Evolutionary conservation across 2,888 invertebrate genomes (phyloP), one percentile per base, ranked within the genome.

Genomic region (Gasteruption jaculator): DNA sequence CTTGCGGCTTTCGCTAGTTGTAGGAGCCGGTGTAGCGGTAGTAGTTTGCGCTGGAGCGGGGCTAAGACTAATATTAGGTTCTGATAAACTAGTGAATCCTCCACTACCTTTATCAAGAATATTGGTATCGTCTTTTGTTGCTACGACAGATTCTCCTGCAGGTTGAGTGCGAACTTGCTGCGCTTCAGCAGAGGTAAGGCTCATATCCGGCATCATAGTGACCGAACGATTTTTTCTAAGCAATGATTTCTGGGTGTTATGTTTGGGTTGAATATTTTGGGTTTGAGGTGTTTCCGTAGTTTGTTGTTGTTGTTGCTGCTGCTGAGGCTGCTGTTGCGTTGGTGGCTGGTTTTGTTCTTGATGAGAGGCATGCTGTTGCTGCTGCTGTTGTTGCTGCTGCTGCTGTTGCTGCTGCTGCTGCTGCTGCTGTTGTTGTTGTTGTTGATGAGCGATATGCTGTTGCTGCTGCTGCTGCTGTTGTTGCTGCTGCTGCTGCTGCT

Each of bases 151-250:
- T 43, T 68, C 71, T 26, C 67, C 65, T 54, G 65, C 62, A 44
- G 71, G 71, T 36, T 69, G 71, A 29, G 65, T 70, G 32, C 69
- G 61, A 35, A 76, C 75, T 60, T 78, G 78, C 56, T 78, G 78
- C 39, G 74, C 76, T 68, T 79, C 78, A 30, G 77, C 75, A 27
- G 78, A 76, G 48, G 77, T 78, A 47, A 78, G 72, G 53, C 72
- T 73, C 45, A 64, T 68, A 45, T 76, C 76, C 37, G 73, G 71
- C 57, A 74, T 73, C 53, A 73, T 68, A 8, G 72, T 71, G 14
- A 73, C 68, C 18, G 75, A 74, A 46, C 77, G 71, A 61, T 73
- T 76, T 57, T 77, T 78, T 41, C 78, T 71, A 50, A 78, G 63
- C 36, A 75, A 58, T 25, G 74, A 73, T 54, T 76, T 76, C 49